Percentiles rank a stretch among this genome's conserved stretches.
phyloP scores from a whole-genome alignment of 2,888 invertebrate genomes.

The Orthonevra nobilis region DNA sequence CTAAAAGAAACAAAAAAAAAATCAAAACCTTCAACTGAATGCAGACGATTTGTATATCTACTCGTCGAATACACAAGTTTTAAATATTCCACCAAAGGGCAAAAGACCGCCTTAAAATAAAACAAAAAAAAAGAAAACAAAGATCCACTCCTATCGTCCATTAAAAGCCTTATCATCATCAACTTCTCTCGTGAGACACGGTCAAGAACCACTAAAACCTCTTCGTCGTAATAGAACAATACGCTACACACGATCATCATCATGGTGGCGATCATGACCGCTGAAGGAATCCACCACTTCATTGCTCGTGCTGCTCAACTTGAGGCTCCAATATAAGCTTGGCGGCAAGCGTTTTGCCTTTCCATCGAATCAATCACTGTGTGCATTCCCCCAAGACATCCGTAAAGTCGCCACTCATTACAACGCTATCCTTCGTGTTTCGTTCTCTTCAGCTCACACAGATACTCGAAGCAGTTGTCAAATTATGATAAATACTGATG shows the following conservation, averaged over 20 bases:
- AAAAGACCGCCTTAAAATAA: too few species aligned
- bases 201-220: slow-evolving; percentile 66
- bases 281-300: slow-evolving; percentile 31
- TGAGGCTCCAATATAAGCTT: slow-evolving; percentile 3
- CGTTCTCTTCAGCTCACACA: too few species aligned
- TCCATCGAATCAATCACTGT: slow-evolving; percentile 62
- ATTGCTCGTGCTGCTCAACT: slow-evolving; percentile 48
- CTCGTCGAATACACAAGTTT: too few species aligned
- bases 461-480: slow-evolving; percentile 51
- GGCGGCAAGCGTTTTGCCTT: slow-evolving; percentile 61
- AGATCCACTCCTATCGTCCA: slow-evolving; percentile 28
- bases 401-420: slow-evolving; percentile 61
- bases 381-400: slow-evolving; percentile 21
- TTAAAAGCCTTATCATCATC: slow-evolving; percentile 66
- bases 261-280: slow-evolving; percentile 62
- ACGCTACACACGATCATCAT: too few species aligned
- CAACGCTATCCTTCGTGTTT: slow-evolving; percentile 43
- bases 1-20: too few species aligned
- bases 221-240: slow-evolving; percentile 56
- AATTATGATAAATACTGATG: slow-evolving; percentile 70
- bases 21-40: too few species aligned
- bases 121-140: not conserved
- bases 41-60: too few species aligned
- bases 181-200: slow-evolving; percentile 50
- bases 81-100: too few species aligned